Conservation (phyloP, 2,888 invertebrate genomes). For the Polydrusus tereticollis region DNA sequence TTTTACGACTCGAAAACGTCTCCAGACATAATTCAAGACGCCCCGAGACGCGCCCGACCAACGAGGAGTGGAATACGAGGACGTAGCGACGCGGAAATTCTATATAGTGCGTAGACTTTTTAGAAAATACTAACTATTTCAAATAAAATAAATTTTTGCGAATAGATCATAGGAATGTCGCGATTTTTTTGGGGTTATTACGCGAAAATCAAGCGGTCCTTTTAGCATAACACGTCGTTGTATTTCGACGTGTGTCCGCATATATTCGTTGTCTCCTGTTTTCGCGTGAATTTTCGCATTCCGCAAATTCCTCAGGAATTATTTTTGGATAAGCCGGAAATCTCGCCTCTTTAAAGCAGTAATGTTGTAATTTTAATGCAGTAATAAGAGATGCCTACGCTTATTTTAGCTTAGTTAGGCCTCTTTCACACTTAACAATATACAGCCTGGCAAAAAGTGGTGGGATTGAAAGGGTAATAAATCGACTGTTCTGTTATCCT, state of each 20-base stretch:
- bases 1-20: background rate
- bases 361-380: background rate
- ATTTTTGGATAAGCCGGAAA: constrained; percentile 21
- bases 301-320: background rate
- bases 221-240: background rate
- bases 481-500: too few species aligned
- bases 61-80: background rate
- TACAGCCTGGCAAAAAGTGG: too few species aligned
- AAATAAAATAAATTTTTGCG: background rate
- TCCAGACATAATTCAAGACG: background rate
- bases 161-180: too few species aligned
- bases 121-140: too few species aligned
- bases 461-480: too few species aligned
- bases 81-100: background rate
- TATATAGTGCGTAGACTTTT: background rate
- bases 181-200: too few species aligned
- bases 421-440: background rate
- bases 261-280: background rate
- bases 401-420: background rate
- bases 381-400: background rate
- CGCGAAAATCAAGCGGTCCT: too few species aligned
- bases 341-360: constrained; percentile 3
- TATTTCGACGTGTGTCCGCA: background rate
- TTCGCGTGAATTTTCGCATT: constrained; percentile 12
- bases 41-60: background rate